Conservation (phyloP, 2,113 vertebrate genomes). For the Atlantisia rogersi region DNA sequence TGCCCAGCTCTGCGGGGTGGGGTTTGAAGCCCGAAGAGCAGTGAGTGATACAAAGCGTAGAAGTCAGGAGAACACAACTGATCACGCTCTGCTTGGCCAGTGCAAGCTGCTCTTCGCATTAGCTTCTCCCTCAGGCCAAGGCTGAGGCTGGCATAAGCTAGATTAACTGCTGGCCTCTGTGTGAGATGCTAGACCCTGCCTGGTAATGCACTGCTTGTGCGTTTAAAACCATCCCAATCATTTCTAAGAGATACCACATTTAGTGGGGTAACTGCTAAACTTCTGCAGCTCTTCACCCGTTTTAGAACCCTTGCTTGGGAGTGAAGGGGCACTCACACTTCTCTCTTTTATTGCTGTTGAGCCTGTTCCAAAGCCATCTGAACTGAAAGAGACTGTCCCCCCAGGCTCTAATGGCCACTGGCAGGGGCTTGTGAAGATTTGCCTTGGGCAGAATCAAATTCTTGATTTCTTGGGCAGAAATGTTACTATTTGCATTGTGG, state of each 20-base stretch:
- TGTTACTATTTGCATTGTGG: background rate
- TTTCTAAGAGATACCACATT: background rate
- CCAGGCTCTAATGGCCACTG: background rate
- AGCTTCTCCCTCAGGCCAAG: background rate
- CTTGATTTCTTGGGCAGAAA: background rate
- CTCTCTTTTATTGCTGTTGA: background rate
- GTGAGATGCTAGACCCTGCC: background rate
- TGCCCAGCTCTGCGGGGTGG: rapidly evolving
- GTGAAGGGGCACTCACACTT: background rate
- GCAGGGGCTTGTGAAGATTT: background rate
- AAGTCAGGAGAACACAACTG: rapidly evolving
- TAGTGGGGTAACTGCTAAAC: background rate
- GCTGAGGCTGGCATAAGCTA: background rate
- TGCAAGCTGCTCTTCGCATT: background rate
- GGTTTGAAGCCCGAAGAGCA: background rate
- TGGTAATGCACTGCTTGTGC: background rate
- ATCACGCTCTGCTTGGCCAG: rapidly evolving
- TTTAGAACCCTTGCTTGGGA: background rate
- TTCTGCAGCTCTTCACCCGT: background rate
- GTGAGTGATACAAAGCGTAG: rapidly evolving
- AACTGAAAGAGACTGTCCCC: background rate
- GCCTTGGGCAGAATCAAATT: background rate
- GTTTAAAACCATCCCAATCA: rapidly evolving
- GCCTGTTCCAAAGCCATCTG: background rate
- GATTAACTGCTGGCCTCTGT: background rate